Evolutionary conservation across 2,888 invertebrate genomes (phyloP).

Genomic region (Dasysyrphus albostriatus): DNA sequence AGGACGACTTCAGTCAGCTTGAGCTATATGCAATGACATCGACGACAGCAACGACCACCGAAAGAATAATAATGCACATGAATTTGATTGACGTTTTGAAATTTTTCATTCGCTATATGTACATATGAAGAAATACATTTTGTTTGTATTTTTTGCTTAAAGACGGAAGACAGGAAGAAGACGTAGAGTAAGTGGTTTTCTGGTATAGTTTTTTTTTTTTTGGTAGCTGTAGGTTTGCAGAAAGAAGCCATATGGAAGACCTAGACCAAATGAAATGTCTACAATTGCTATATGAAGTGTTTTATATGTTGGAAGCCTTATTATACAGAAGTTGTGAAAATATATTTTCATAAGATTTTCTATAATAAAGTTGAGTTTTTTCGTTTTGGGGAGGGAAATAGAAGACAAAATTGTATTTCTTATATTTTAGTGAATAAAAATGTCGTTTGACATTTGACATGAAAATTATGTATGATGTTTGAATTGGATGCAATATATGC

Average conservation of each 20-base stretch:
- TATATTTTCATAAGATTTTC: conserved; percentile 31
- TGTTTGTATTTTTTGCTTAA: conserved; percentile 11
- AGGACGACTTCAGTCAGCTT: not conserved
- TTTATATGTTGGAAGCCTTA: conserved; percentile 44
- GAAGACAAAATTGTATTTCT: conserved; percentile 22
- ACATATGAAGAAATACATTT: conserved; percentile 49
- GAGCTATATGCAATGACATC: conserved; percentile 29
- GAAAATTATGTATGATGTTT: not conserved
- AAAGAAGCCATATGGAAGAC: conserved; percentile 72
- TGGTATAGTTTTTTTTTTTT: conserved; percentile 13
- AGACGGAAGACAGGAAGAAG: conserved; percentile 50
- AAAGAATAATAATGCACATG: conserved; percentile 72
- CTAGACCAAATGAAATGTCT: conserved; percentile 56
- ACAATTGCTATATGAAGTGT: not conserved
- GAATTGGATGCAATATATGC: not conserved
- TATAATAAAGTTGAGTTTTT: conserved; percentile 25
- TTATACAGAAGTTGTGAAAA: conserved; percentile 39
- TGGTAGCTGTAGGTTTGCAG: conserved; percentile 57
- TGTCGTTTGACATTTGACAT: conserved; percentile 64
- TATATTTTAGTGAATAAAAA: conserved; percentile 35
- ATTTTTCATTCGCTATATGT: conserved; percentile 65
- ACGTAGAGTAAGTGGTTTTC: conserved; percentile 54
- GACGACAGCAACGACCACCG: conserved; percentile 66
- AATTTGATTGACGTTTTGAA: conserved; percentile 74
- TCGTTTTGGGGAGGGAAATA: conserved; percentile 14